Evolutionary conservation across 2,888 invertebrate species (phyloP), one percentile per base, ranked within the genome.

Genomic region (Drosophila nr. medialis): DNA sequence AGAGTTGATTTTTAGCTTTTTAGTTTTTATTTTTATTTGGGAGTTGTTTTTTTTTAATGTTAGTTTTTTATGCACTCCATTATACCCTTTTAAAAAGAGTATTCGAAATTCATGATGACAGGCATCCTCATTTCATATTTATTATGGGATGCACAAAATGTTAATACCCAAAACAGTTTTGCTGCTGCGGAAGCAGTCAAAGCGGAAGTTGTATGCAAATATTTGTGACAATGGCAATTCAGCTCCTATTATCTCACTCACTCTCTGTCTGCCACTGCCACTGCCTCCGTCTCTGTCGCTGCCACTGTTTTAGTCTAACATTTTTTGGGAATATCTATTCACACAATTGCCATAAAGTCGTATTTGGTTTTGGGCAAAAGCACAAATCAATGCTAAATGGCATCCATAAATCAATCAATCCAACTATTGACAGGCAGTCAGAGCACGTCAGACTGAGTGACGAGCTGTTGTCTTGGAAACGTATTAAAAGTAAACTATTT

Each of bases 361-460:
- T 42, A 81, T 74, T 66, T 66, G 67, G 78, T 34, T 65, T 55
- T 69, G 77, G 59, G 61, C 65, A 71, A 74, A 73, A 70, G 72
- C 81, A 83, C 74, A 83, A 86, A 86, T 76, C 77, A 83, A 66
- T 75, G 72, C 72, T 65, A 71, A 89, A 89, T 90, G 77, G 72
- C 78, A 83, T 75, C 72, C 90, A 90, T 88, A 90, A 90, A 88
- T 88, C 91, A 88, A 90, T 86, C 86, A 90, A 81, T 82, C 63
- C 72, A 64, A 48, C 38, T 58, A 74, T 64, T 82, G 83, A 82
- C 83, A 79, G 77, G 50, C 72, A 85, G 75, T 75, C 77, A 50
- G 66, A 79, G 72, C 71, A 63, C 55, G 69, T 61, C 66, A 67
- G 56, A 42, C 63, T 67, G 68, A 75, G 51, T 67, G 90, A 89